Evolutionary conservation across 2,113 vertebrate species (phyloP).

Genomic region (Osmerus mordax): DNA sequence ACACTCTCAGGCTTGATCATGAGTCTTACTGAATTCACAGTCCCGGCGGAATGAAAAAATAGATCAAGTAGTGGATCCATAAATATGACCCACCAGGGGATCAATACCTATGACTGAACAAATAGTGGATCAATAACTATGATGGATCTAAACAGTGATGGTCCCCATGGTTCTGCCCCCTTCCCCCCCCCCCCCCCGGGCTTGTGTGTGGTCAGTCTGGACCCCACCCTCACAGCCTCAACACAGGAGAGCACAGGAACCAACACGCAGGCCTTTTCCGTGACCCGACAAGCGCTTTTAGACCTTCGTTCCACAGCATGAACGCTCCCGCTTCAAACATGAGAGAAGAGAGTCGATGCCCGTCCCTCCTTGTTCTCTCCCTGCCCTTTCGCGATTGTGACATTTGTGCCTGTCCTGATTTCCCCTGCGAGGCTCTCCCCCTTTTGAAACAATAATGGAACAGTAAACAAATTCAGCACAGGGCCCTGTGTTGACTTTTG

Average conservation of each 20-base stretch:
- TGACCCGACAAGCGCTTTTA: slow-evolving; percentile 47
- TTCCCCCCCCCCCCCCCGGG: no score
- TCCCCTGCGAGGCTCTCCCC: slow-evolving; percentile 41
- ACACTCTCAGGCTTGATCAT: background rate
- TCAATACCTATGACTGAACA: no score
- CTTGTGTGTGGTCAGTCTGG: background rate
- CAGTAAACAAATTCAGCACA: slow-evolving; percentile 64
- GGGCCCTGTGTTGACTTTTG: slow-evolving; percentile 55
- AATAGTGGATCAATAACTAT: no score
- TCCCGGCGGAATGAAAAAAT: no score
- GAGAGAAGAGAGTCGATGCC: slow-evolving; percentile 42
- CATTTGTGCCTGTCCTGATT: slow-evolving; percentile 62
- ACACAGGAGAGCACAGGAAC: background rate
- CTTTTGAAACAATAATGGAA: slow-evolving; percentile 66
- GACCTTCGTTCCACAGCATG: slow-evolving; percentile 46
- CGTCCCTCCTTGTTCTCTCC: slow-evolving; percentile 33
- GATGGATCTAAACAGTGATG: no score
- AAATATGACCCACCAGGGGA: no score
- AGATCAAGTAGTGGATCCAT: no score
- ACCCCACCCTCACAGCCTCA: background rate
- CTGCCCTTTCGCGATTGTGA: slow-evolving; percentile 49
- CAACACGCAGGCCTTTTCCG: slow-evolving; percentile 43
- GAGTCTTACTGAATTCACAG: background rate
- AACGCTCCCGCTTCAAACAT: slow-evolving; percentile 56
- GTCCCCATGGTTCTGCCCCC: no score